phyloP scores from a whole-genome alignment of 2,888 invertebrate species.

The Synanthedon myopaeformis region DNA sequence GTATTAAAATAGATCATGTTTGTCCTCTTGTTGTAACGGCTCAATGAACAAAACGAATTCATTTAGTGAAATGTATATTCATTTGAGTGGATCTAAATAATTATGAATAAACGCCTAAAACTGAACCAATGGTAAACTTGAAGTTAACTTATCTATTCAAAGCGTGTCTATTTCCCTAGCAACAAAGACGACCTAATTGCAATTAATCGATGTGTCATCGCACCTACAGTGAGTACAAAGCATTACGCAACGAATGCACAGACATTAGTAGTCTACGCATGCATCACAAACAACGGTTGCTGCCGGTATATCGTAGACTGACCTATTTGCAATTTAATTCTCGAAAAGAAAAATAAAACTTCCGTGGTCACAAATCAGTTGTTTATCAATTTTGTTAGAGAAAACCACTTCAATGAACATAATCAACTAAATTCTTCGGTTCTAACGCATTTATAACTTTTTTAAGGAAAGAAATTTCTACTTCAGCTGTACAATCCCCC shows the following conservation, averaged over 20 bases:
- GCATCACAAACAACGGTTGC: slow-evolving; percentile 53
- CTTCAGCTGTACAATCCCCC: too few relatives aligned
- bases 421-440: too few relatives aligned
- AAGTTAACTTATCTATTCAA: not conserved
- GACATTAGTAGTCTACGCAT: slow-evolving; percentile 48
- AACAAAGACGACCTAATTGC: slow-evolving; percentile 21
- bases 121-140: too few relatives aligned
- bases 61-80: too few relatives aligned
- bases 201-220: slow-evolving; percentile 31
- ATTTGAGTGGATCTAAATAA: too few relatives aligned
- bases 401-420: too few relatives aligned
- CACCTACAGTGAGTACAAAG: slow-evolving; percentile 29
- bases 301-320: slow-evolving; percentile 36
- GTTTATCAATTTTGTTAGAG: too few relatives aligned
- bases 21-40: slow-evolving; percentile 37
- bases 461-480: too few relatives aligned
- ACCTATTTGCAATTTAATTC: slow-evolving; percentile 55
- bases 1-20: slow-evolving; percentile 36
- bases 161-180: slow-evolving; percentile 8
- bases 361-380: too few relatives aligned
- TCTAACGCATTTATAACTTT: too few relatives aligned
- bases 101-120: not conserved
- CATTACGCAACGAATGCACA: slow-evolving; percentile 39
- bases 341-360: slow-evolving; percentile 17
- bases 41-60: slow-evolving; percentile 12